These are phyloP conservation scores for Neuroscelio doddi DNA, from an alignment of 2,888 invertebrate species.

Conservation along the genomic window DNA sequence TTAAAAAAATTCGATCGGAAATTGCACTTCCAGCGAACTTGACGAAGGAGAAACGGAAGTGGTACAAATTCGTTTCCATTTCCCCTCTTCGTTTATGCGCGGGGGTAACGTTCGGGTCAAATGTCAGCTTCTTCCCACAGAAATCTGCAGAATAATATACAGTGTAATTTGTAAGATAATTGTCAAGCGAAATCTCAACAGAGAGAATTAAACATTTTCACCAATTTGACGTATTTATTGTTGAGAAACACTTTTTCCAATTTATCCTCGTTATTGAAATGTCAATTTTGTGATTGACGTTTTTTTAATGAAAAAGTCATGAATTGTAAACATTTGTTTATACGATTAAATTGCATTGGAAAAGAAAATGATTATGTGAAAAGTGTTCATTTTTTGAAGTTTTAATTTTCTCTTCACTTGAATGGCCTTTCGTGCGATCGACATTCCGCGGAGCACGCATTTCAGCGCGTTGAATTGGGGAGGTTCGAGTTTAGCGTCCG, in stretches of 20 bases:
- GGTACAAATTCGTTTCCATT: slow-evolving; percentile 12
- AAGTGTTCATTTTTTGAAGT: slow-evolving; percentile 13
- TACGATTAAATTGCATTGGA: too few relatives aligned
- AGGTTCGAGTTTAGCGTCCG: slow-evolving; percentile 60
- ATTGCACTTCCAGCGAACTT: neutral
- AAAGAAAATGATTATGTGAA: slow-evolving; percentile 9
- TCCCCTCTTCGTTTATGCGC: slow-evolving; percentile 7
- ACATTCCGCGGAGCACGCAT: slow-evolving; percentile 70
- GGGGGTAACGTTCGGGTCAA: slow-evolving; percentile 34
- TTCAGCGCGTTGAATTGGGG: slow-evolving; percentile 62
- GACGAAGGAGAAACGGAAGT: slow-evolving; percentile 28
- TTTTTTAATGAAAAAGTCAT: too few relatives aligned
- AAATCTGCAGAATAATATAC: slow-evolving; percentile 22
- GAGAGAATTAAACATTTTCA: slow-evolving; percentile 2
- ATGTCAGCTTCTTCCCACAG: slow-evolving; percentile 37
- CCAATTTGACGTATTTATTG: too few relatives aligned
- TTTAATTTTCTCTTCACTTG: slow-evolving; percentile 32
- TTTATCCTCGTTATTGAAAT: too few relatives aligned
- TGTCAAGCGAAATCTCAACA: slow-evolving; percentile 24
- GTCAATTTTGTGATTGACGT: too few relatives aligned
- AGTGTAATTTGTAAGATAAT: slow-evolving; percentile 20
- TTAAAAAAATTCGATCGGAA: neutral
- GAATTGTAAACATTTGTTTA: too few relatives aligned
- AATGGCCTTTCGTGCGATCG: slow-evolving; percentile 59
- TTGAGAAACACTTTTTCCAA: too few relatives aligned